Evolutionary conservation across 2,888 invertebrate genomes (phyloP).

Genomic region (Macroteleia sp.): DNA sequence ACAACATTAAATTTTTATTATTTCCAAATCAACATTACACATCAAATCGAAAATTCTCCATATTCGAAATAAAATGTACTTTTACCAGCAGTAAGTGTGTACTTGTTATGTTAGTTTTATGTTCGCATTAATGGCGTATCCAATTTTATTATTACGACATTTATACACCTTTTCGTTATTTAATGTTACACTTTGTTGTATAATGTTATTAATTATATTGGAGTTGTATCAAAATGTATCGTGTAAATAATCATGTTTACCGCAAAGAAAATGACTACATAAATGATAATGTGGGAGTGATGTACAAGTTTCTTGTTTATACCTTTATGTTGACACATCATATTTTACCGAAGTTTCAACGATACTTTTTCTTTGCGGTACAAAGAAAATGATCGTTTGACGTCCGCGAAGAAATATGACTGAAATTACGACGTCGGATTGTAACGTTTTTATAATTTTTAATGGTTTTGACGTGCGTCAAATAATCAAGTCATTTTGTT

Average conservation of each 20-base stretch:
- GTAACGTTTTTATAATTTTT: conserved; percentile 7
- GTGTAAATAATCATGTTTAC: conserved; percentile 9
- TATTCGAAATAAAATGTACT: background rate
- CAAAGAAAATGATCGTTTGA: conserved; percentile 19
- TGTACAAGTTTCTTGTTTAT: conserved; percentile 26
- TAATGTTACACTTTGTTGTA: too few species aligned
- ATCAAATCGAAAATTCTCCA: conserved; percentile 1
- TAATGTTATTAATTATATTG: conserved; percentile 20
- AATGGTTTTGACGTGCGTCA: conserved; percentile 1
- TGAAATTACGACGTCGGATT: conserved; percentile 11
- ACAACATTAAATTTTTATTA: background rate
- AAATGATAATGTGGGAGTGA: conserved; percentile 14
- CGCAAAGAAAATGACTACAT: background rate
- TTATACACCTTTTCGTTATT: conserved; percentile 8
- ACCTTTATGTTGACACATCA: conserved; percentile 24
- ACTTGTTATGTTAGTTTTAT: conserved; percentile 4
- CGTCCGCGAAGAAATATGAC: background rate
- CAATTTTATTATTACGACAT: conserved; percentile 18
- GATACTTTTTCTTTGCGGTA: conserved; percentile 20
- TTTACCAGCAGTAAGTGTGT: conserved; percentile 4
- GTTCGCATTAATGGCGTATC: background rate
- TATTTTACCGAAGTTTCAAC: conserved; percentile 15
- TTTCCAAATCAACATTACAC: background rate
- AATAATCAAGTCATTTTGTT: conserved; percentile 5
- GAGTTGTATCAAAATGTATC: background rate